Evolutionary conservation across 2,888 invertebrate genomes (phyloP), one percentile per base, ranked within the genome.

Genomic region (Leucozona laternaria): DNA sequence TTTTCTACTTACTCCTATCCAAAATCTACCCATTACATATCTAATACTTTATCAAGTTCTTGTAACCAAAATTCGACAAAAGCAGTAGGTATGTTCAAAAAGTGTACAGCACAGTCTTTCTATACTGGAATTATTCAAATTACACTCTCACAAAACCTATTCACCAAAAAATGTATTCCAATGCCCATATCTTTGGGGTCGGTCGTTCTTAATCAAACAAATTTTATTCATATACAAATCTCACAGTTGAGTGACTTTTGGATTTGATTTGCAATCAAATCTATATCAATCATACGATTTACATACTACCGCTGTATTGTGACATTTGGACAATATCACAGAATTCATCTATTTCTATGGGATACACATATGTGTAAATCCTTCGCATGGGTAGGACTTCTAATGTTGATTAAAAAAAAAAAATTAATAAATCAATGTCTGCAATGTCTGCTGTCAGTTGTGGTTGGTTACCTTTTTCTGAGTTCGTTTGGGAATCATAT

Each of bases 251-350:
- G 64, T 43, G 58, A 57, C 50, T 76, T 53, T 57, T 57, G 43
- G 53, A 55, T 64, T 82, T 71, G 20, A 10, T 58, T 57, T n/a
- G 28, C 66, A 79, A 45, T 57, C 28, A 25, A 64, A 72, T 58
- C 25, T 28, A 8, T 48, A 43, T 55, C 62, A 40, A 55, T 50
- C n/a, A 28, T 28, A 8, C 40, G n/a, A 73, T 83, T 78, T 78
- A 25, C 78, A 83, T 83, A 62, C 31, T 62, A 53, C 20, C 50
- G 15, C 72, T 37, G 48, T 43, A 58, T 22, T 50, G 50, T 60
- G 64, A 58, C 77, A 66, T 34, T 53, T 66, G 40, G 58, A 55
- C 50, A 71, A 66, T 75, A 70, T 70, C 75, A 31, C 2, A 48
- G 31, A 68, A 66, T n/a, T 22, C 17, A 57, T 57, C 31, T 64